These are phyloP conservation scores for Thymelicus lineola DNA, from an alignment of 2,888 invertebrate genomes.

Conservation along the genomic window DNA sequence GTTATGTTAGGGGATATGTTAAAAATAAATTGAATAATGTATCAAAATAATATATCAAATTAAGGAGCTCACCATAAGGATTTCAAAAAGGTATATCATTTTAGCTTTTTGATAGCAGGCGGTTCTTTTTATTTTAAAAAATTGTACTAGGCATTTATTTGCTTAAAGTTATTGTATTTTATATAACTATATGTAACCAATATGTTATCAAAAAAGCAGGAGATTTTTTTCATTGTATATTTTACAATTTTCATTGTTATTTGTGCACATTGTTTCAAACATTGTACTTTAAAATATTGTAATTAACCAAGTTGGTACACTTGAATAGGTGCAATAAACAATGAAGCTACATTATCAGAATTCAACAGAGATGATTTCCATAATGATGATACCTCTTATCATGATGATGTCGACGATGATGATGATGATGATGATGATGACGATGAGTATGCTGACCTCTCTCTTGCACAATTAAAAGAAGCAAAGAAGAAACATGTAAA, in stretches of 20 bases:
- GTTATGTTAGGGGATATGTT: no score
- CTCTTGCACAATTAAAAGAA: constrained; percentile 67
- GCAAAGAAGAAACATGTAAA: constrained; percentile 60
- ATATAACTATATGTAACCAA: no score
- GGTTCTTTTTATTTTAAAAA: no score
- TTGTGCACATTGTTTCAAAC: constrained; percentile 4
- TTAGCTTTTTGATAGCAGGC: no score
- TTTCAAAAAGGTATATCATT: no score
- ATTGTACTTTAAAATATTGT: background rate
- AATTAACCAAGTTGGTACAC: constrained; percentile 26
- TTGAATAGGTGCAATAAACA: constrained; percentile 59
- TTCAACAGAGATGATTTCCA: constrained; percentile 51
- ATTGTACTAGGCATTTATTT: no score
- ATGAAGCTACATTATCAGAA: constrained; percentile 55
- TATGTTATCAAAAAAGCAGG: no score
- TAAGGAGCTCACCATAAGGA: no score
- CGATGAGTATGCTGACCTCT: constrained; percentile 62
- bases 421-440: constrained; percentile 55
- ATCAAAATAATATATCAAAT: no score
- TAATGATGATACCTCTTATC: constrained; percentile 48
- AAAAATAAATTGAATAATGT: no score
- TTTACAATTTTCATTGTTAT: background rate
- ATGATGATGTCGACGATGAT: constrained; percentile 44
- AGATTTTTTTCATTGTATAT: background rate
- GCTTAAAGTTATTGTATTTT: no score